Evolutionary conservation across 1,140 invertebrate species (phyloP).

Genomic region (Leptestheria dahalacensis): DNA sequence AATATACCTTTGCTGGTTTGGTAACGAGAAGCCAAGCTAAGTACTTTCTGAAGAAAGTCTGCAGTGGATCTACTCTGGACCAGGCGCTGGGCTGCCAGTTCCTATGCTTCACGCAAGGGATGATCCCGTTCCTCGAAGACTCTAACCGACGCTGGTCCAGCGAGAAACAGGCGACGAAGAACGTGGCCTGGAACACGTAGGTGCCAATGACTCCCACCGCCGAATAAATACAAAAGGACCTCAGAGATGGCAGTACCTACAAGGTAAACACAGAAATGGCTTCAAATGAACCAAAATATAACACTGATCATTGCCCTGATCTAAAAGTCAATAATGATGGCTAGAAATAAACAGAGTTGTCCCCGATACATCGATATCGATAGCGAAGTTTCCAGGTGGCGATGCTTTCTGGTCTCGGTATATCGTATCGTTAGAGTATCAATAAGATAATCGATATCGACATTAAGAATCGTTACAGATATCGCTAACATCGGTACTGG

Average conservation of each 20-base stretch:
- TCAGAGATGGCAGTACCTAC: constrained; percentile 34
- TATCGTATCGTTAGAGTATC: too few species aligned
- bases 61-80: constrained; percentile 5
- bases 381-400: too few species aligned
- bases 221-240: constrained; percentile 36
- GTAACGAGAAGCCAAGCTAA: constrained; percentile 2
- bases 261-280: neutral
- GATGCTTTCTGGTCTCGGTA: too few species aligned
- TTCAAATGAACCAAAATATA: constrained; percentile 14
- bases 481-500: too few species aligned
- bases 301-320: too few species aligned
- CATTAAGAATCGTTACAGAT: too few species aligned
- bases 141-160: constrained; percentile 36
- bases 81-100: constrained; percentile 6
- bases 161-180: constrained; percentile 40
- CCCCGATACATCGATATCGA: too few species aligned
- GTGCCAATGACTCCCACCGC: constrained; percentile 34
- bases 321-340: too few species aligned
- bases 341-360: too few species aligned
- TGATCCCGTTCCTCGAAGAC: constrained; percentile 26
- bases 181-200: constrained; percentile 37
- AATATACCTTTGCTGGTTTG: constrained; percentile 12
- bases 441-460: too few species aligned
- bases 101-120: constrained; percentile 3
- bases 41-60: neutral